Evolutionary conservation across 2,113 vertebrate species (phyloP).

Genomic region (Campylomormyrus numenius): DNA sequence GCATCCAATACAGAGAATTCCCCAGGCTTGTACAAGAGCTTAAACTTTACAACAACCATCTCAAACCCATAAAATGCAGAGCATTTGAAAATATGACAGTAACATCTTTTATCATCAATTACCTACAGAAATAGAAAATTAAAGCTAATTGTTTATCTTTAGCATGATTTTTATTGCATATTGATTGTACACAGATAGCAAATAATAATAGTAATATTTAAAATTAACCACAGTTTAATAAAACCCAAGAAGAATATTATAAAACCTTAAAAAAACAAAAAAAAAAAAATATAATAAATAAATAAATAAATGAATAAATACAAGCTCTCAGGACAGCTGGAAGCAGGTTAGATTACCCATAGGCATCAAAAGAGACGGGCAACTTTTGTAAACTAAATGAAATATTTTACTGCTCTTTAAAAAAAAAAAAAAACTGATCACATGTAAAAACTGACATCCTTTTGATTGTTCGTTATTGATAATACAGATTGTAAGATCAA

Average conservation of each 20-base stretch:
- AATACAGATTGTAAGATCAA: not conserved
- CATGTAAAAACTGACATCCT: not conserved
- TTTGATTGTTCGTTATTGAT: not conserved
- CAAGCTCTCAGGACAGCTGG: not conserved
- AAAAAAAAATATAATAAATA: not conserved
- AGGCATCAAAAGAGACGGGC: not conserved
- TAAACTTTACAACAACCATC: not conserved
- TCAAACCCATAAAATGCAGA: not conserved
- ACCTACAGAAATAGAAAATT: not conserved
- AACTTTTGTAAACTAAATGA: no score
- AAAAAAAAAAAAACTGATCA: not conserved
- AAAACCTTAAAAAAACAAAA: not conserved
- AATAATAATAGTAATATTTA: not conserved
- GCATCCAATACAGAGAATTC: not conserved
- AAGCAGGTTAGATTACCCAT: not conserved
- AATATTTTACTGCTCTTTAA: no score
- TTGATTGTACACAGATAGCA: not conserved
- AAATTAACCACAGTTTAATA: not conserved
- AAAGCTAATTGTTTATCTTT: not conserved
- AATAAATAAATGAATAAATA: not conserved
- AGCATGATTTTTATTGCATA: not conserved
- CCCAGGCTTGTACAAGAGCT: not conserved
- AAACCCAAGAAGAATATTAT: not conserved
- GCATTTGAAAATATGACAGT: not conserved
- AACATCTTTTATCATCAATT: not conserved